Percentiles rank a stretch among this genome's conserved stretches.
phyloP scores from a whole-genome alignment of 2,797 vertebrate genomes.

The Coracias cyanogaster region DNA sequence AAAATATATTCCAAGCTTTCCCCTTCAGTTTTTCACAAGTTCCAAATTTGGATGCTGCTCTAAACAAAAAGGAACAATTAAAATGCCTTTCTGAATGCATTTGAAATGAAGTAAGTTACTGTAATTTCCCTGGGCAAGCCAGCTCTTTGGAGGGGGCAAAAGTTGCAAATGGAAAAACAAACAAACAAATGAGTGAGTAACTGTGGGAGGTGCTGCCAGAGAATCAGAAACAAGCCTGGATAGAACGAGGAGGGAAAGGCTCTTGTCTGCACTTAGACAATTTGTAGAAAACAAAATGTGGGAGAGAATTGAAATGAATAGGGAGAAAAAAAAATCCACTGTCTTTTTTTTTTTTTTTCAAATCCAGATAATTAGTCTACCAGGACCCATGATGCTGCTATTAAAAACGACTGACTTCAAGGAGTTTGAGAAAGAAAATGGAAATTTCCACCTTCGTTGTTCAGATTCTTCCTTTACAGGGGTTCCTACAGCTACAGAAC shows the following conservation, averaged over 20 bases:
- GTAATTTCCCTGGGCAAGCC: conserved; percentile 17
- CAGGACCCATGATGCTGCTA: neutral
- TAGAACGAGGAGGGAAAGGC: neutral
- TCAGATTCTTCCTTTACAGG: neutral
- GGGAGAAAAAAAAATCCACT: neutral
- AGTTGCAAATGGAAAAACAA: conserved; percentile 60
- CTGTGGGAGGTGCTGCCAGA: conserved; percentile 25
- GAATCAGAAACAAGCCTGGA: neutral
- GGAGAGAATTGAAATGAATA: neutral
- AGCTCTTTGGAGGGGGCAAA: conserved; percentile 38
- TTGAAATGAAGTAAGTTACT: conserved; percentile 46
- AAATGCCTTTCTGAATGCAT: conserved; percentile 33
- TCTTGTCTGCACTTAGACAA: conserved; percentile 3
- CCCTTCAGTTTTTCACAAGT: neutral
- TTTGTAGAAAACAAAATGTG: conserved; percentile 20
- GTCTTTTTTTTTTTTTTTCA: neutral
- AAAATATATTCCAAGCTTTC: conserved; percentile 18
- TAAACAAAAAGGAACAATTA: conserved; percentile 37
- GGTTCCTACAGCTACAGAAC: neutral
- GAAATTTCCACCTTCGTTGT: neutral
- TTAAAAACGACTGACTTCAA: neutral
- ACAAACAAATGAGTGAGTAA: conserved; percentile 50
- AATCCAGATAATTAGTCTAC: neutral
- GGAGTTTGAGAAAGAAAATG: neutral
- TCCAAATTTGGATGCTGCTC: conserved; percentile 23